Percentiles rank a stretch among this genome's conserved stretches.
These are phyloP conservation scores for Phocoena phocoena DNA, from an alignment of 2,113 vertebrate genomes.

Conservation along the genomic window DNA sequence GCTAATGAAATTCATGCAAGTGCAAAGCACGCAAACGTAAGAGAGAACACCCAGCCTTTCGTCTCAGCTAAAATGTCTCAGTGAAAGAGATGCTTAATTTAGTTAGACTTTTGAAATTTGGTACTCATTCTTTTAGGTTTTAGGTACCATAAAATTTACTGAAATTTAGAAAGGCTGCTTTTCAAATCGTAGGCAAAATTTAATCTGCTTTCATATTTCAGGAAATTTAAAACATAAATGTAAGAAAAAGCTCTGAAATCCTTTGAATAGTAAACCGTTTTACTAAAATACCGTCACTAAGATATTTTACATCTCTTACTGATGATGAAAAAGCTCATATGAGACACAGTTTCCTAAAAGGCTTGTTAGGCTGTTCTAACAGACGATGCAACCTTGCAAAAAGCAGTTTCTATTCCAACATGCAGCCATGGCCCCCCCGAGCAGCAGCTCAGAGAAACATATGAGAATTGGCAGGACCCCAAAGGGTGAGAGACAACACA, in stretches of 20 bases:
- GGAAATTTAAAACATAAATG: background rate
- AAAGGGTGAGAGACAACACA: constrained; percentile 78
- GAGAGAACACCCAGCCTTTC: background rate
- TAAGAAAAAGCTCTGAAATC: constrained; percentile 6
- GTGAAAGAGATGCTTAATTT: constrained; percentile 45
- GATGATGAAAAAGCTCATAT: constrained; percentile 13
- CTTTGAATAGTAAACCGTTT: constrained; percentile 15
- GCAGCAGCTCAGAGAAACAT: constrained; percentile 63
- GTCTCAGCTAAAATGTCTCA: constrained; percentile 51
- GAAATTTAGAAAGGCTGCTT: background rate
- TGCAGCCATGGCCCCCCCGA: constrained; percentile 67
- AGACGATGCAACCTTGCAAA: constrained; percentile 41
- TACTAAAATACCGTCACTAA: constrained; percentile 55
- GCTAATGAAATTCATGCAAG: constrained; percentile 58
- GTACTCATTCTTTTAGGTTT: constrained; percentile 49
- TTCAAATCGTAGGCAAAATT: constrained; percentile 36
- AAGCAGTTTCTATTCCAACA: constrained; percentile 67
- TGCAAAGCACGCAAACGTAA: background rate
- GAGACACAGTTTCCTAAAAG: background rate
- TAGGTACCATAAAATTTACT: background rate
- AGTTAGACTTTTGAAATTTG: background rate
- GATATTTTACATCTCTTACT: constrained; percentile 31
- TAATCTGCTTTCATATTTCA: background rate
- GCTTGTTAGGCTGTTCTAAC: constrained; percentile 37
- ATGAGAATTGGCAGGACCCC: constrained; percentile 69